Evolutionary conservation across 2,888 invertebrate genomes (phyloP), one percentile per base, ranked within the genome.

Genomic region (Stenodema calcarata): DNA sequence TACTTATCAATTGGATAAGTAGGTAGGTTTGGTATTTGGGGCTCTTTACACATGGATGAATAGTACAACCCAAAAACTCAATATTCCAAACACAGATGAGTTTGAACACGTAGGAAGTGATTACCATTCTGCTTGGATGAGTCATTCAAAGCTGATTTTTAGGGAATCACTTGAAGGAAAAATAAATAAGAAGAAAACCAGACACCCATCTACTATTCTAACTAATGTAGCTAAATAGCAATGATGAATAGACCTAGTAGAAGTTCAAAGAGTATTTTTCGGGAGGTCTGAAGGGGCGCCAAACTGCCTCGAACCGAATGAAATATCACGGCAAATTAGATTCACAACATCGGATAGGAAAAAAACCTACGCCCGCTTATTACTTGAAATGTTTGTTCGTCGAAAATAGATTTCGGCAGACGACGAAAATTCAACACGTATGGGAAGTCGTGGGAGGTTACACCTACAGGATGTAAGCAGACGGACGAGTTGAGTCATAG

Each of bases 401-500:
- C 27, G 18, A 78, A 82, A 82, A 82, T 82, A 82, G 69, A 35
- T 69, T 35, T 62, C 18, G 23, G 82, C 28, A 47, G 62, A 69
- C 42, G 82, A 82, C 27, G 54, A 62, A 81, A 82, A 69, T 62
- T 69, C 14, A 41, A 62, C 62, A 54, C 54, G 35, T 41, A 28
- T 62, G 30, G 35, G 62, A 81, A 81, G 54, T 42, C 62, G 62
- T 44, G 78, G 69, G 41, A 69, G 41, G 62, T 69, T 35, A 69
- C 11, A 69, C 69, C 69, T 82, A 69, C 82, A 82, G 82, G 82
- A 82, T 82, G 82, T 82, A 62, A 69, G 62, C 82, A 69, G 82
- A 82, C 82, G 18, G 82, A 62, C 81, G 35, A 3, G 78, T 30
- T 82, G 82, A 82, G 44, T 82, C 82, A 82, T 82, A 69, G 16